Conservation (phyloP, 2,888 invertebrate species). For the Tachina grossa region DNA sequence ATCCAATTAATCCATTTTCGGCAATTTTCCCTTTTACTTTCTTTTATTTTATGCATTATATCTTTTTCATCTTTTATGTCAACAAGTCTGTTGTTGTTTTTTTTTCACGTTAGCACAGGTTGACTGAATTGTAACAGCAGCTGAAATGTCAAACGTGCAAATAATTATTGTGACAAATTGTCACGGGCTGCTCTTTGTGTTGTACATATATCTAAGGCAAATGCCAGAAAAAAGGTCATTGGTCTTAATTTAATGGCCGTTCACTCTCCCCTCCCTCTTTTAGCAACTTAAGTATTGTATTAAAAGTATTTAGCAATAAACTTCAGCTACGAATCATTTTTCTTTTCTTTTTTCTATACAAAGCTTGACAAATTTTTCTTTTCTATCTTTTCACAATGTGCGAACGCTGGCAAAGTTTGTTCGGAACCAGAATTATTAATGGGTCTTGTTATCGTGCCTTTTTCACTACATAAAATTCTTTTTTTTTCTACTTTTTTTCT, state of each 20-base stretch:
- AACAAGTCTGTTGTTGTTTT: constrained; percentile 63
- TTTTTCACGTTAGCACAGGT: constrained; percentile 33
- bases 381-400: constrained; percentile 18
- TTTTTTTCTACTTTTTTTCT: constrained; percentile 70
- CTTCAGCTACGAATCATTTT: constrained; percentile 11
- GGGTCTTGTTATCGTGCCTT: constrained; percentile 81
- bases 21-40: constrained; percentile 33
- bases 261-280: not conserved
- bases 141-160: constrained; percentile 50
- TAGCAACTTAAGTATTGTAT: not conserved
- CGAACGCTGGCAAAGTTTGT: constrained; percentile 58
- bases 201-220: constrained; percentile 59
- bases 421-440: constrained; percentile 80
- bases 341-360: not conserved
- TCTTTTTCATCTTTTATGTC: constrained; percentile 39
- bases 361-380: not conserved
- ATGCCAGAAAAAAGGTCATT: constrained; percentile 68
- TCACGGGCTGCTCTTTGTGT: constrained; percentile 63
- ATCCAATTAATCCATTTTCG: constrained; percentile 78
- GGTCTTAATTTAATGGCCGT: constrained; percentile 30
- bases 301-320: constrained; percentile 64
- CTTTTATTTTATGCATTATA: constrained; percentile 4
- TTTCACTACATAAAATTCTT: constrained; percentile 82
- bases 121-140: constrained; percentile 2
- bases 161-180: constrained; percentile 81